Evolutionary conservation across 2,888 invertebrate genomes (phyloP).

Genomic region (Choristoneura rosaceana): DNA sequence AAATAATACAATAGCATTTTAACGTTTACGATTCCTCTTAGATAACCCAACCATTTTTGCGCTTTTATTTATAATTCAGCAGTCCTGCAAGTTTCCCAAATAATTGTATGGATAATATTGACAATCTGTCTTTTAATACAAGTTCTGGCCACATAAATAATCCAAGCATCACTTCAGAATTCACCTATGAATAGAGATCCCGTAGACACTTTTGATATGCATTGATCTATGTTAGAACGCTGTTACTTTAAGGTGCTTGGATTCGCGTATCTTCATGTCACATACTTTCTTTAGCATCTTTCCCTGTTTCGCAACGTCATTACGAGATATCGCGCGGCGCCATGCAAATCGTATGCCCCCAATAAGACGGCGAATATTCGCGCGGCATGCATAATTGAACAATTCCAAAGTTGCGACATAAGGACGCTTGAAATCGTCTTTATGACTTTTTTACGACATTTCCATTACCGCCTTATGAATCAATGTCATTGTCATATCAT

Average conservation of each 20-base stretch:
- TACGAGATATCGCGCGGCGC: constrained; percentile 9
- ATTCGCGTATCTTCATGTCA: too few relatives aligned
- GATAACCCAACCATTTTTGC: background rate
- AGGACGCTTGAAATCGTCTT: constrained; percentile 1
- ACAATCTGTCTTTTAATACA: too few relatives aligned
- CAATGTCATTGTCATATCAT: background rate
- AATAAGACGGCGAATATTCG: constrained; percentile 30
- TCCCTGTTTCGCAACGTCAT: constrained; percentile 14
- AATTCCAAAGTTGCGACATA: constrained; percentile 1
- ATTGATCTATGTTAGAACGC: too few relatives aligned
- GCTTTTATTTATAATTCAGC: too few relatives aligned
- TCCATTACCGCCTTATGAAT: background rate
- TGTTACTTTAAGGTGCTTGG: too few relatives aligned
- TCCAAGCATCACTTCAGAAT: too few relatives aligned
- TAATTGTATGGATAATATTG: too few relatives aligned
- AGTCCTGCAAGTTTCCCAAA: too few relatives aligned
- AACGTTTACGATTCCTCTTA: background rate
- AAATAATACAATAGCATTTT: background rate
- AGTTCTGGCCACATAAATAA: too few relatives aligned
- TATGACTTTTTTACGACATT: constrained; percentile 8
- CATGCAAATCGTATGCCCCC: constrained; percentile 40
- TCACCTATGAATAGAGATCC: too few relatives aligned
- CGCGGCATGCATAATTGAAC: constrained; percentile 37
- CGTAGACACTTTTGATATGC: too few relatives aligned
- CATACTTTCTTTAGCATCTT: constrained; percentile 13